phyloP scores from a whole-genome alignment of 2,113 vertebrate genomes.

The Phaetusa simplex region DNA sequence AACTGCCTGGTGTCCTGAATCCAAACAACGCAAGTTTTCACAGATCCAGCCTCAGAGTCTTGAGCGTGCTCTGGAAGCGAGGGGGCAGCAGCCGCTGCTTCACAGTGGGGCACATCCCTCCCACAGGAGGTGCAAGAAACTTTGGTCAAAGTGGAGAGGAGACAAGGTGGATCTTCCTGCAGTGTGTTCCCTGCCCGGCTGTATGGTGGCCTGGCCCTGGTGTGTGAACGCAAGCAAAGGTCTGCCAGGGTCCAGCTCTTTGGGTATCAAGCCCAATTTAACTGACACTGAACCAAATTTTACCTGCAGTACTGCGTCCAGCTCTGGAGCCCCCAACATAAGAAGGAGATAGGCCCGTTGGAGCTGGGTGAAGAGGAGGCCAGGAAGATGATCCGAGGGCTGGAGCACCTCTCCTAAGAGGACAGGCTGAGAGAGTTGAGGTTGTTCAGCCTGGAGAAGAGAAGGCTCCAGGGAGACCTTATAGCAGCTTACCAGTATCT shows the following conservation, averaged over 20 bases:
- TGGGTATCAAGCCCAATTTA: fast-evolving
- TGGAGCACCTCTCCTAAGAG: not conserved
- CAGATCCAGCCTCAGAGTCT: not conserved
- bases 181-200: fast-evolving
- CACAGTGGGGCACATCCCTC: not conserved
- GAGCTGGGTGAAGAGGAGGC: not conserved
- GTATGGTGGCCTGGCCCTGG: fast-evolving
- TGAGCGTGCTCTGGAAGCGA: fast-evolving
- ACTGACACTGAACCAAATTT: not conserved
- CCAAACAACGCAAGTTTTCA: not conserved
- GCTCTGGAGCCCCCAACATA: not conserved
- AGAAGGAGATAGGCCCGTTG: not conserved
- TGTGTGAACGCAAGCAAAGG: not conserved
- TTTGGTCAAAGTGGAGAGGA: fast-evolving
- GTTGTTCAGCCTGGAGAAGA: not conserved
- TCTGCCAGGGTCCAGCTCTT: not conserved
- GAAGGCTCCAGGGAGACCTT: not conserved
- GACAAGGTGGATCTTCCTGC: not conserved
- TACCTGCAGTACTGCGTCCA: not conserved
- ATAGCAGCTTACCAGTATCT: not conserved
- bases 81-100: not conserved
- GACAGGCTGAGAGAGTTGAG: not conserved
- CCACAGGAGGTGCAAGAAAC: not conserved
- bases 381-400: not conserved
- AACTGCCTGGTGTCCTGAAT: not conserved